These are phyloP conservation scores for Leptogaster cylindrica DNA, from an alignment of 2,888 invertebrate species.

Conservation along the genomic window DNA sequence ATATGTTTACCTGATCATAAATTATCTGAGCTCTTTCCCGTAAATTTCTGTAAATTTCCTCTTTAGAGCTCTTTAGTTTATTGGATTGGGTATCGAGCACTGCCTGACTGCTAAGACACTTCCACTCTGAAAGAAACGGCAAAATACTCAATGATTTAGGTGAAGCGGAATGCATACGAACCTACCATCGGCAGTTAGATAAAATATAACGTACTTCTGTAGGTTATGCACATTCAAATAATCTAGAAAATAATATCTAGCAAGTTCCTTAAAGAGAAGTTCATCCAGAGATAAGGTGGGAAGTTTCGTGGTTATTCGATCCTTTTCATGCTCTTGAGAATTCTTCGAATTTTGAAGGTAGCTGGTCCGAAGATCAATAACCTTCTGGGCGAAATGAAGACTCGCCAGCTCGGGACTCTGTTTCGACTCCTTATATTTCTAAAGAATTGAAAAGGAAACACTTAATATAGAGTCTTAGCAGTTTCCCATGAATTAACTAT, in stretches of 20 bases:
- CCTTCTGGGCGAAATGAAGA: constrained; percentile 50
- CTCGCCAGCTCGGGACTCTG: constrained; percentile 48
- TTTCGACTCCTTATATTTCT: constrained; percentile 48
- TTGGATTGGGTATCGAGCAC: constrained; percentile 47
- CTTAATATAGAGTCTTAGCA: background rate
- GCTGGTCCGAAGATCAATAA: constrained; percentile 50
- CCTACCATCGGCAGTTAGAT: constrained; percentile 49
- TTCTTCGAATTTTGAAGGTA: constrained; percentile 48
- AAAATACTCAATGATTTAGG: background rate
- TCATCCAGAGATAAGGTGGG: constrained; percentile 50
- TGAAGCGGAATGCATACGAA: background rate
- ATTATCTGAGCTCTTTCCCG: constrained; percentile 49
- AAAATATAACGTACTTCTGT: constrained; percentile 52
- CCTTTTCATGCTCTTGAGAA: constrained; percentile 19
- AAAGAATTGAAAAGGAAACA: background rate
- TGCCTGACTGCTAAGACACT: constrained; percentile 44
- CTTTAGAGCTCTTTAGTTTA: constrained; percentile 46
- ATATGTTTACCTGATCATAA: constrained; percentile 47
- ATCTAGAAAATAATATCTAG: constrained; percentile 50
- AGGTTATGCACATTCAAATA: constrained; percentile 50
- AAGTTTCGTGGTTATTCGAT: constrained; percentile 42
- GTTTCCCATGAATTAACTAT: background rate
- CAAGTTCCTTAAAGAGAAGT: constrained; percentile 50
- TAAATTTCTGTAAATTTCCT: constrained; percentile 47
- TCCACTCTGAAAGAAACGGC: constrained; percentile 48